A percentile compares a stretch with the other conserved stretches of the same genome.
phyloP scores from a whole-genome alignment of 2,888 invertebrate genomes.

The Eupithecia dodoneata region DNA sequence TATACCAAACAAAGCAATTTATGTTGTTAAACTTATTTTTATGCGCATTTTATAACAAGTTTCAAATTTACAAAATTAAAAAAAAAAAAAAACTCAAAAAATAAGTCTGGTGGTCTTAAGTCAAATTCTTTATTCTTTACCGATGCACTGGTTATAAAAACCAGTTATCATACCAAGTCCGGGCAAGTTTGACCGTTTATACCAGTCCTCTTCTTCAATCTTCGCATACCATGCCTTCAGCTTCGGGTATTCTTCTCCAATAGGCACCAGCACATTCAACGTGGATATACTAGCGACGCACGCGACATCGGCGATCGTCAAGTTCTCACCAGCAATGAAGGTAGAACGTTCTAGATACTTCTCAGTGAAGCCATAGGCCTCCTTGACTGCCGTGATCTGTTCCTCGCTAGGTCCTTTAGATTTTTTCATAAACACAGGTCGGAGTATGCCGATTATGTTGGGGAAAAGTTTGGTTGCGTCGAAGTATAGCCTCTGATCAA shows the following conservation, averaged over 20 bases:
- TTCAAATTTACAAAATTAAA: too few relatives aligned
- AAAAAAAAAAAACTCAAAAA: too few relatives aligned
- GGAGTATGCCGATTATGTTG: constrained; percentile 35
- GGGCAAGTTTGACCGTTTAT: constrained; percentile 51
- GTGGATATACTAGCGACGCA: constrained; percentile 52
- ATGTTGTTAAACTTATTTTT: too few relatives aligned
- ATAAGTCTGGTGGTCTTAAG: too few relatives aligned
- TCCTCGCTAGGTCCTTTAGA: constrained; percentile 40
- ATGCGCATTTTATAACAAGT: too few relatives aligned
- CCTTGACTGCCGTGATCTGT: constrained; percentile 45
- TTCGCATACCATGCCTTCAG: constrained; percentile 51
- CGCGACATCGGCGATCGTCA: constrained; percentile 61
- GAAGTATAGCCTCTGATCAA: constrained; percentile 56
- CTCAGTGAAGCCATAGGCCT: constrained; percentile 55
- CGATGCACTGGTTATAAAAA: neutral
- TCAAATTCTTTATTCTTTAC: neutral
- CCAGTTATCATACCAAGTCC: constrained; percentile 44
- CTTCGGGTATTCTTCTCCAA: constrained; percentile 50
- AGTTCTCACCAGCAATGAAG: constrained; percentile 51
- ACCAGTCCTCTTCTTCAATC: constrained; percentile 52
- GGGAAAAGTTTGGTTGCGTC: constrained; percentile 53
- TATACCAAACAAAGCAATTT: too few relatives aligned
- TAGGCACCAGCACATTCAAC: constrained; percentile 48
- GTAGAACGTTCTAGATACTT: constrained; percentile 53
- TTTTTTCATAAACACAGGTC: constrained; percentile 36